These are phyloP conservation scores for Notolepis coatsorum DNA, from an alignment of 2,797 vertebrate species.

Conservation along the genomic window DNA sequence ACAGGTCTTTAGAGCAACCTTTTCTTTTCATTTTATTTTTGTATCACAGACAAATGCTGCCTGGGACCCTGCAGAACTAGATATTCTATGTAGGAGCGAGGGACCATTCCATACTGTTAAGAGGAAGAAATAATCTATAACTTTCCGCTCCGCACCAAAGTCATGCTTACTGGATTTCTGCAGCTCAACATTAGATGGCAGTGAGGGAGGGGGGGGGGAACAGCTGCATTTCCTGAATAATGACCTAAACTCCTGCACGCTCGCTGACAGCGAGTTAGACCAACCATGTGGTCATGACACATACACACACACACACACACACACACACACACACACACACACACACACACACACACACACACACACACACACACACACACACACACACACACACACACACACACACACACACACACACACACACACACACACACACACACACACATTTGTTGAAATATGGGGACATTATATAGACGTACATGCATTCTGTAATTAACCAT, in stretches of 20 bases:
- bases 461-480: too few relatives aligned
- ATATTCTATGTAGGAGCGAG: constrained; percentile 19
- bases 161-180: constrained; percentile 66
- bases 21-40: too few relatives aligned
- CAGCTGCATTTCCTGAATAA: constrained; percentile 65
- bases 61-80: constrained; percentile 13
- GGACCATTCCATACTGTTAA: constrained; percentile 44
- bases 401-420: too few relatives aligned
- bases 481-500: too few relatives aligned
- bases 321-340: constrained; percentile 33
- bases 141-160: constrained; percentile 48
- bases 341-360: neutral
- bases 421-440: too few relatives aligned
- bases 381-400: constrained; percentile 1
- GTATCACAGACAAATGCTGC: constrained; percentile 18
- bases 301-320: constrained; percentile 13
- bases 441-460: too few relatives aligned
- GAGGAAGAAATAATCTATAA: constrained; percentile 36
- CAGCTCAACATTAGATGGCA: constrained; percentile 48
- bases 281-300: constrained; percentile 49
- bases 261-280: constrained; percentile 64
- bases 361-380: neutral
- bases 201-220: constrained; percentile 37
- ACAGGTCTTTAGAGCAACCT: neutral
- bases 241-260: constrained; percentile 49